phyloP scores from a whole-genome alignment of 2,113 vertebrate genomes.

The Nannospalax galili region DNA sequence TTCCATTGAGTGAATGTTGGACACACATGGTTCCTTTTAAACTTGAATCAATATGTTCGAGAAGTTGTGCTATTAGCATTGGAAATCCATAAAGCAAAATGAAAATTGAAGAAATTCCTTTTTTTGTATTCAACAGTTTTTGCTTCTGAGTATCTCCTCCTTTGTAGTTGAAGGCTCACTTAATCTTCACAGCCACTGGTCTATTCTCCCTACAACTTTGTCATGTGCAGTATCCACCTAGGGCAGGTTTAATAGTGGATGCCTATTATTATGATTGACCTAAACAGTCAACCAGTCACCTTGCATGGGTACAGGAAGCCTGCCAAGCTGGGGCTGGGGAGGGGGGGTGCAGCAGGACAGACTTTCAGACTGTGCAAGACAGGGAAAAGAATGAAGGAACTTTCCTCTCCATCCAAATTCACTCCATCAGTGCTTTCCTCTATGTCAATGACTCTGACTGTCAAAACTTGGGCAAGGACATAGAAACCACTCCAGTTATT shows the following conservation, averaged over 20 bases:
- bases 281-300: too few relatives aligned
- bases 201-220: neutral
- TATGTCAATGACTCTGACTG: neutral
- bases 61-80: slow-evolving; percentile 55
- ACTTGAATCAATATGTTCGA: slow-evolving; percentile 59
- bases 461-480: neutral
- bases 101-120: neutral
- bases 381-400: neutral
- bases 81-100: slow-evolving; percentile 43
- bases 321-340: fast-evolving
- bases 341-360: too few relatives aligned
- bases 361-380: neutral
- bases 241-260: neutral
- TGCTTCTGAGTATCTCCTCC: neutral
- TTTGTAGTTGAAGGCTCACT: neutral
- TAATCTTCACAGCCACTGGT: neutral
- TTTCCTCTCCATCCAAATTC: neutral
- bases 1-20: slow-evolving; percentile 40
- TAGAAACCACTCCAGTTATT: neutral
- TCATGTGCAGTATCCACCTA: too few relatives aligned
- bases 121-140: neutral
- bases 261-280: neutral
- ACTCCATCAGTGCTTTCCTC: neutral
- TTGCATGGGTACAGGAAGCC: too few relatives aligned
- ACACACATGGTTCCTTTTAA: slow-evolving; percentile 69